Evolutionary conservation across 1,140 invertebrate genomes (phyloP), one percentile per base, ranked within the genome.

Genomic region (Stegodyphus mimosarum): DNA sequence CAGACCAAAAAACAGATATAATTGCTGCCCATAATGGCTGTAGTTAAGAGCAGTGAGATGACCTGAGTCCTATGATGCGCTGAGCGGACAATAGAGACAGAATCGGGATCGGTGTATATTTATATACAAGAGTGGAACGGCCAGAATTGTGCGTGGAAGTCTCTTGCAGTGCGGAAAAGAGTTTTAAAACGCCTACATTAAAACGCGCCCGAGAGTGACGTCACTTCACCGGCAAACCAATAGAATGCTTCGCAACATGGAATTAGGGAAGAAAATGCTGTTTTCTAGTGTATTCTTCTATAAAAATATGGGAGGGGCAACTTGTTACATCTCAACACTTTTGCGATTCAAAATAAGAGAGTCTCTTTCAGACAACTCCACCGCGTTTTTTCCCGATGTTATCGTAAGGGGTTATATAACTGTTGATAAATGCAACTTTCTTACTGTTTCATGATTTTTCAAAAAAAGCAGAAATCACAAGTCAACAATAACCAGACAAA

Each of bases 101-200:
- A 48, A 6, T 9, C 6, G 11, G 18, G 9, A 50, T 71, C 69
- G 48, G n/a, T 55, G 70, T 72, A 51, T 64, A 18, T 67, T 83
- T 83, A 83, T 83, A 83, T 83, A 72, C 80, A 73, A 83, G 53
- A 52, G 71, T 74, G 11, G 51, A 49, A 73, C 17, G 77, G 66
- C 33, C 18, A 9, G 55, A 83, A 13, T 83, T 83, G 80, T 81
- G 78, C 69, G 78, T 69, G 78, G 78, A 81, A 60, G 60, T 73
- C 48, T 64, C 79, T 73, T 64, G 50, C 78, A 70, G 70, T 80
- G 60, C 70, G 71, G 60, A 66, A 83, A 83, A 83, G 80, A 74
- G 70, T 83, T 83, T 83, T 83, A 83, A 83, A 83, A 73, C 80
- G 80, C 80, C 71, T 83, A 74, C 80, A 73, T 83, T 83, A 83